Conservation (phyloP, 2,888 invertebrate genomes). For the Halictus quadricinctus region DNA sequence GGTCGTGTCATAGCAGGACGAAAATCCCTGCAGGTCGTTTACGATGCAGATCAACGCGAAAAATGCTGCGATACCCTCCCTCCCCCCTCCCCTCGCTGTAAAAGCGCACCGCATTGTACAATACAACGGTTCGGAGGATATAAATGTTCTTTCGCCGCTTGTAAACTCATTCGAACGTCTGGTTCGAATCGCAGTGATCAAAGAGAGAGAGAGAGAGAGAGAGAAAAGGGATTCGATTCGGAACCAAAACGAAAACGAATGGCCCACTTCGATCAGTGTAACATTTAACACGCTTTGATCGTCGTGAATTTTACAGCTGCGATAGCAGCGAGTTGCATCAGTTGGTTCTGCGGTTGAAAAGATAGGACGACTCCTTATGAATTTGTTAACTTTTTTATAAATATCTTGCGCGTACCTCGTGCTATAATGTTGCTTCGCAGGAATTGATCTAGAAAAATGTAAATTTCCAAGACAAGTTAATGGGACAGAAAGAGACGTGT, state of each 20-base stretch:
- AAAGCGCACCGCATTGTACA: constrained; percentile 28
- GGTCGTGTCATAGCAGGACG: constrained; percentile 31
- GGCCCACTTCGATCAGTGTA: neutral
- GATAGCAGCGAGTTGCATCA: neutral
- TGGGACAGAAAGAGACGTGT: too few relatives aligned
- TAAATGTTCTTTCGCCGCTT: constrained; percentile 23
- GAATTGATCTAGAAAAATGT: too few relatives aligned
- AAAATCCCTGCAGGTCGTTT: constrained; percentile 52
- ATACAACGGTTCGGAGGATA: neutral
- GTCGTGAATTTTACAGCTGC: neutral
- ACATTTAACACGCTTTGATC: neutral
- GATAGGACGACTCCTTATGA: too few relatives aligned
- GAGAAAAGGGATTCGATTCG: neutral
- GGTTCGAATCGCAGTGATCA: neutral
- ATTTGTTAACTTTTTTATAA: too few relatives aligned
- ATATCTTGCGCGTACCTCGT: too few relatives aligned
- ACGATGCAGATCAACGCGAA: constrained; percentile 49
- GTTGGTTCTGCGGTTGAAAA: too few relatives aligned
- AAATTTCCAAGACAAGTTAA: too few relatives aligned
- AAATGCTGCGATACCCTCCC: constrained; percentile 5
- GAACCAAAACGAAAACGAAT: neutral
- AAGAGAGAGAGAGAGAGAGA: too few relatives aligned
- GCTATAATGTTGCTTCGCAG: too few relatives aligned
- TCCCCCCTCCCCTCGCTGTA: neutral
- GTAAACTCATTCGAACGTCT: constrained; percentile 16